A percentile compares a stretch with the other conserved stretches of the same genome.
phyloP scores from a whole-genome alignment of 1,140 invertebrate species.

The Pseudomyrmex concolor region DNA sequence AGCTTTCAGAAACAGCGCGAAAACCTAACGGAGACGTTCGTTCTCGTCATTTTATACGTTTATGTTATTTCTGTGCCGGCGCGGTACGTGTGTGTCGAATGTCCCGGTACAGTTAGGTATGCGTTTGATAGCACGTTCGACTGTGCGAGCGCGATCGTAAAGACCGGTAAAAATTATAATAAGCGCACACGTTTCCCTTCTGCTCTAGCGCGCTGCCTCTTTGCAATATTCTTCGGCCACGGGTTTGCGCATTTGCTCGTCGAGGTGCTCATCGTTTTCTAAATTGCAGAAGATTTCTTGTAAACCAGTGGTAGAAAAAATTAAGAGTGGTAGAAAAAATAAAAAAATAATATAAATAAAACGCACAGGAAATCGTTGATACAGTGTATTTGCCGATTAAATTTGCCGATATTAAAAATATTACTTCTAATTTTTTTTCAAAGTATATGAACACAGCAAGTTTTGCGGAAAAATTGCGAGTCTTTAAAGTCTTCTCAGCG shows the following conservation, averaged over 20 bases:
- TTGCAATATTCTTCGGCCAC: not conserved
- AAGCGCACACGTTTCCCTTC: constrained; percentile 43
- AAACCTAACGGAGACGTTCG: not conserved
- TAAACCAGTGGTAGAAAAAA: too few species aligned
- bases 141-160: constrained; percentile 53
- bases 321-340: too few species aligned
- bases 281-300: too few species aligned
- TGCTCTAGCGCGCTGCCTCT: constrained; percentile 25
- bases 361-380: too few species aligned
- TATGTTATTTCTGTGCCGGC: constrained; percentile 9
- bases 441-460: not conserved
- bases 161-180: constrained; percentile 63
- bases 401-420: too few species aligned
- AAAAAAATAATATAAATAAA: too few species aligned
- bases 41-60: not conserved
- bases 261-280: not conserved
- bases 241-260: too few species aligned
- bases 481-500: not conserved
- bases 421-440: too few species aligned
- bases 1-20: too few species aligned
- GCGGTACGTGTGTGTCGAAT: constrained; percentile 26
- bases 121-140: constrained; percentile 60
- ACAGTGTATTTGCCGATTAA: too few species aligned
- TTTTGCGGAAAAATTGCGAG: not conserved
- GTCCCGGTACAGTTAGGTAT: constrained; percentile 64